A percentile compares a stretch with the other conserved stretches of the same genome.
These are phyloP conservation scores for Himantopus leucocephalus DNA, from an alignment of 2,113 vertebrate species.

Conservation along the genomic window DNA sequence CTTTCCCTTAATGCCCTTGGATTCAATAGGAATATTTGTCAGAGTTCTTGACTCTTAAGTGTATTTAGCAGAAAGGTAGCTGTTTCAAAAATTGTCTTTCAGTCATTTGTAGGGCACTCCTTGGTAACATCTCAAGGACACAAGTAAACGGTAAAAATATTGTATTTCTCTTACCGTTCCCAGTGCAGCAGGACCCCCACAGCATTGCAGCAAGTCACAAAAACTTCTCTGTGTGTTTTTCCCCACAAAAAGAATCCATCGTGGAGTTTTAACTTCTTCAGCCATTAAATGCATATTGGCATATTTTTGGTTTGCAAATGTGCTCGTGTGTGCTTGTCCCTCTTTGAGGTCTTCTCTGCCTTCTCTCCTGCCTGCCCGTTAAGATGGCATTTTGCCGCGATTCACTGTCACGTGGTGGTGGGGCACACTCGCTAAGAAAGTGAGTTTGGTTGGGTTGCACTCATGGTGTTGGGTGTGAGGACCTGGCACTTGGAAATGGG, in stretches of 20 bases:
- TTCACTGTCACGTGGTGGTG: not conserved
- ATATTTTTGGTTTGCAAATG: not conserved
- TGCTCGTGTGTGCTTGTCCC: not conserved
- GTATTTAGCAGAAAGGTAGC: not conserved
- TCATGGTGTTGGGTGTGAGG: not conserved
- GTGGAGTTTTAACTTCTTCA: not conserved
- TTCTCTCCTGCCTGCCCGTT: not conserved
- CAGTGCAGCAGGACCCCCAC: not conserved
- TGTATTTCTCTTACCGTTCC: not conserved
- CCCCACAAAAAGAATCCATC: not conserved
- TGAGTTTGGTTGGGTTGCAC: not conserved
- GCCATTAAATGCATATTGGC: not conserved
- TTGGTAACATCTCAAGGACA: not conserved
- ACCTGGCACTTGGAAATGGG: not conserved
- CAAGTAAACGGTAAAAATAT: not conserved
- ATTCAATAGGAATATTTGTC: not conserved
- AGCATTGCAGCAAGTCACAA: not conserved
- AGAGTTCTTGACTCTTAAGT: not conserved
- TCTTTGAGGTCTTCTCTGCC: not conserved
- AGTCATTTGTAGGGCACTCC: not conserved
- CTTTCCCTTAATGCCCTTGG: not conserved
- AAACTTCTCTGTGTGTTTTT: not conserved
- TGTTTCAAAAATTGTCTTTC: not conserved
- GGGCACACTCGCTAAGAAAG: not conserved
- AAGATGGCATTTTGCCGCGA: not conserved